A percentile compares a stretch with the other conserved stretches of the same genome.
phyloP scores from a whole-genome alignment of 2,888 invertebrate genomes.

The Drosophila fungiperda region DNA sequence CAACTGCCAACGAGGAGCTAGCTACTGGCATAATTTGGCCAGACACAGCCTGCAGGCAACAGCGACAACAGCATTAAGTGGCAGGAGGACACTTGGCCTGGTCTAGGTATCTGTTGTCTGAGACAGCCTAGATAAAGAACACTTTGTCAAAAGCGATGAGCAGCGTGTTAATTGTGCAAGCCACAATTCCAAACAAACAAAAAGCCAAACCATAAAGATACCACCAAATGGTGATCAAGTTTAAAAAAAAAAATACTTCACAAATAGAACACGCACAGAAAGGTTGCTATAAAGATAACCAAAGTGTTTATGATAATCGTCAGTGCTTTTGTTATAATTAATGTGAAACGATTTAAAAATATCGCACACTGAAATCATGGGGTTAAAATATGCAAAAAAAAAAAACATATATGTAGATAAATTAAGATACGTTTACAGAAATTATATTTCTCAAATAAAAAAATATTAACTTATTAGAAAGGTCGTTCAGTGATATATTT shows the following conservation, averaged over 20 bases:
- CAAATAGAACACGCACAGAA: constrained; percentile 1
- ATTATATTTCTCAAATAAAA: background rate
- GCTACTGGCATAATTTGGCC: constrained; percentile 49
- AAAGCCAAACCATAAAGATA: background rate
- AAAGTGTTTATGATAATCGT: background rate
- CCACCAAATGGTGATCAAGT: constrained; percentile 9
- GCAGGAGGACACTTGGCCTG: constrained; percentile 18
- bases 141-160: constrained; percentile 6
- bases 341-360: background rate
- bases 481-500: background rate
- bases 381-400: background rate
- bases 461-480: background rate
- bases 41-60: constrained; percentile 41
- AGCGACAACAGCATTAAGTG: constrained; percentile 13
- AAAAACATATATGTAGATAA: background rate
- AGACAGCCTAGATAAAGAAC: constrained; percentile 17
- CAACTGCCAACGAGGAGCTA: constrained; percentile 28
- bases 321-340: background rate
- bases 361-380: background rate
- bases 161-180: constrained; percentile 43
- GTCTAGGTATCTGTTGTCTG: constrained; percentile 35
- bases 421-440: background rate
- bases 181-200: constrained; percentile 12
- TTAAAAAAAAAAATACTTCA: constrained; percentile 4
- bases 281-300: background rate